Percentiles rank a stretch among this genome's conserved stretches.
Conservation (phyloP, 2,797 vertebrate genomes). For the Chloroceryle amazona region DNA sequence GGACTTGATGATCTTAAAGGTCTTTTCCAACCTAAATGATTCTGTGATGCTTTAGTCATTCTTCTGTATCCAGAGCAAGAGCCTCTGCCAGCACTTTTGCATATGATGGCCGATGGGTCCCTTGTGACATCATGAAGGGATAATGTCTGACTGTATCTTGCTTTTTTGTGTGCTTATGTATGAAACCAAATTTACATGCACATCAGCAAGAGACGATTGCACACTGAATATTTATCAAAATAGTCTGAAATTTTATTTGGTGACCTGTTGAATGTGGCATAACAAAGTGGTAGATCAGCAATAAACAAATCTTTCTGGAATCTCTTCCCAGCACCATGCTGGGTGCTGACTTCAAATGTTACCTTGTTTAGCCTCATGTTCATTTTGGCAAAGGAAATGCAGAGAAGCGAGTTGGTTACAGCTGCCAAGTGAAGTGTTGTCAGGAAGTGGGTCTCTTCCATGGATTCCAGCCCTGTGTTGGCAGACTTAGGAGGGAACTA, state of each 20-base stretch:
- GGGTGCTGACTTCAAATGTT: background rate
- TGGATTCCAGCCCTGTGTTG: background rate
- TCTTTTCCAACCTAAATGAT: background rate
- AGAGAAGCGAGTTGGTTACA: background rate
- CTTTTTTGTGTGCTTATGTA: background rate
- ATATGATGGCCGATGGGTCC: background rate
- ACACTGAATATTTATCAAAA: background rate
- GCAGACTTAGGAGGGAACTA: background rate
- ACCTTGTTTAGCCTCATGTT: background rate
- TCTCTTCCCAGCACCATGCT: background rate
- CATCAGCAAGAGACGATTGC: background rate
- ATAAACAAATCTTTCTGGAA: background rate
- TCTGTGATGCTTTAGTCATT: background rate
- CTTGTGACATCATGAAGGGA: background rate
- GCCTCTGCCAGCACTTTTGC: background rate
- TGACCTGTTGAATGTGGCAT: background rate
- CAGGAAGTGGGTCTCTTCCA: background rate
- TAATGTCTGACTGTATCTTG: background rate
- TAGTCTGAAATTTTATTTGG: background rate
- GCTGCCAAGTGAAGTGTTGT: background rate
- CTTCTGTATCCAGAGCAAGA: background rate
- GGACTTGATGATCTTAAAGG: background rate
- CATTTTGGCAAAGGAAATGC: background rate
- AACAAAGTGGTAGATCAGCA: background rate
- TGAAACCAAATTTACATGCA: background rate